Evolutionary conservation across 2,113 vertebrate species (phyloP), one percentile per base, ranked within the genome.

Genomic region (Maccullochella peelii): DNA sequence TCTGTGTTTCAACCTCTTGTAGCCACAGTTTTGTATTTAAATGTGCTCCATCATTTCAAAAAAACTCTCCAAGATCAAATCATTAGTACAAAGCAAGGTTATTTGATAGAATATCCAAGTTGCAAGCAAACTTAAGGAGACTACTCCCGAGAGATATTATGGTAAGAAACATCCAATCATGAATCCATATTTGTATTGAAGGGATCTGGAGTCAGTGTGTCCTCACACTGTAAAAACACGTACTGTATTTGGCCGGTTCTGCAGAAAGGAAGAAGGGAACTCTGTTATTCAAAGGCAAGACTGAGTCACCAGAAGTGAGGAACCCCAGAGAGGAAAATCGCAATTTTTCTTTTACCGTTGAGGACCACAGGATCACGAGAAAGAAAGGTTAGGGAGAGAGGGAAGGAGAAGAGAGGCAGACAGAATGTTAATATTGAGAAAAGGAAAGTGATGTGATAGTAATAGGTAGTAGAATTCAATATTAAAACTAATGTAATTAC

Each of bases 201-300:
- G 30, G 6, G 36, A 82, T 75, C 57, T 66, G 52, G 55, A 59
- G 70, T 82, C 5, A 68, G 18, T 10, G n/a, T 55, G 61, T 5
- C 16, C 27, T 30, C 58, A 40, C 40, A 33, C 68, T 52, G 12
- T 58, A 15, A 83, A 72, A 85, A 78, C 30, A 69, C 74, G 57
- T 20, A 67, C 23, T 55, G 44, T 54, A 67, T 14, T 14, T 47
- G 36, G 50, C 58, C 20, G n/a, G 10, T 71, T 52, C 20, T 5
- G 25, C 82, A 84, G 59, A 85, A 25, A 88, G 86, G 66, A 87
- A 86, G 74, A 92, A 84, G 74, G 84, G 79, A 89, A 88, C 86
- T 87, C 82, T 89, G 79, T 88, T 91, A 73, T 86, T 85, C 75
- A 86, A 63, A 84, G 91, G 89, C 74, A 89, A 88, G 74, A 89